A percentile compares a stretch with the other conserved stretches of the same genome.
phyloP scores from a whole-genome alignment of 2,797 vertebrate species.

The Limnodromus scolopaceus region DNA sequence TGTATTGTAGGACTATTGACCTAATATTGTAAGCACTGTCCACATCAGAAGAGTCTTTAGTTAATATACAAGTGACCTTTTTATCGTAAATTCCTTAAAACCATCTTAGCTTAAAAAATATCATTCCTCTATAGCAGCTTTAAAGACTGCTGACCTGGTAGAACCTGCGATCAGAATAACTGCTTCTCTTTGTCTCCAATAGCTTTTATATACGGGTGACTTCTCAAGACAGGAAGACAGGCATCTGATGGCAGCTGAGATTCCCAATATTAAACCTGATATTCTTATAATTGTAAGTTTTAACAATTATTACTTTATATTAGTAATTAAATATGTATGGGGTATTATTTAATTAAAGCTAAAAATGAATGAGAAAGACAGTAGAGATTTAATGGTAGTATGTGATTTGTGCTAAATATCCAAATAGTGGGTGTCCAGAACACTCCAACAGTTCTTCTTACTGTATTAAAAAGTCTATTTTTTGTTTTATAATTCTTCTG shows the following conservation, averaged over 20 bases:
- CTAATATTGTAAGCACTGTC: neutral
- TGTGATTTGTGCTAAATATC: neutral
- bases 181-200: slow-evolving; percentile 2
- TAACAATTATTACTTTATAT: neutral
- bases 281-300: slow-evolving; percentile 90
- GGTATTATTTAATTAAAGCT: neutral
- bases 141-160: neutral
- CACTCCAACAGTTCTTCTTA: neutral
- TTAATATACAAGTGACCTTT: neutral
- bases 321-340: neutral
- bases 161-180: neutral
- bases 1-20: neutral
- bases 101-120: neutral
- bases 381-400: neutral
- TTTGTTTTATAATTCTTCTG: neutral
- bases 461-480: neutral
- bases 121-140: neutral
- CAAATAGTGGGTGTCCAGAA: neutral
- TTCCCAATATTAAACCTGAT: slow-evolving; percentile 95
- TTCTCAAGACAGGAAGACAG: slow-evolving; percentile 96
- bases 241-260: slow-evolving; percentile 96
- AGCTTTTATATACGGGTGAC: slow-evolving; percentile 95
- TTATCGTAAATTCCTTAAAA: neutral
- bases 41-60: neutral
- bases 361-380: neutral